Base-by-base conservation (phyloP, 2,888 invertebrate genomes). In the Nephrocerus scutellatus region DNA sequence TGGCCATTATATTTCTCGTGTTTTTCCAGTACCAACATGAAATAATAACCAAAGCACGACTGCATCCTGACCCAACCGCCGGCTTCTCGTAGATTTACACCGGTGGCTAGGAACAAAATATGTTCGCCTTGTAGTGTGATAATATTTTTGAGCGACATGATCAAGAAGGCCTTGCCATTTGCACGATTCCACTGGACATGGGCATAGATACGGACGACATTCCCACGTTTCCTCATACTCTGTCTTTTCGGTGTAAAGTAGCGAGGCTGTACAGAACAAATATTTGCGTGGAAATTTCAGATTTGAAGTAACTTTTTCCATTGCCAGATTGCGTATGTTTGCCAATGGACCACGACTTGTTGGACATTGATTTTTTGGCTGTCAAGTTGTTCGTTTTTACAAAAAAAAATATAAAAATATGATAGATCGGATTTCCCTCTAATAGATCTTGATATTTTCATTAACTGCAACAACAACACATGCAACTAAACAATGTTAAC, bases 11-110 rank as follows among this genome's bases (percentile, higher is more conserved):
- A 88, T 63, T 93, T 93, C 60, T 91, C 91, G 70, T 91, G 90
- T 66, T 93, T 95, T 64, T 95, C 95, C 36, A n/a, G n/a, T n/a
- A n/a, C n/a, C n/a, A n/a, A n/a, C n/a, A n/a, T n/a, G n/a, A n/a
- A n/a, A n/a, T n/a, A 96, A 75, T 24, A 91, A 41, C 89, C 91
- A 69, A 93, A 96, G 70, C 95, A 96, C 16, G 90, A 91, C 71
- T 96, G 96, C 95, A 96, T 95, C 96, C 96, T 96, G 7, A 89
- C 89, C 93, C 93, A 93, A 69, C 93, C 92, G 4, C 93, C 93
- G 16, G 92, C 93, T 38, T 96, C 96, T 2, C 95, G 93, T 46
- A 96, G 76, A 70, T 93, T 95, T 47, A 96, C 96, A 68, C 96
- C 96, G 13, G 96, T 96, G 0, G 95, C 96, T 53, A 96, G 72